These are phyloP conservation scores for Geodia barretti DNA, from an alignment of 37 sponge, comb jelly and placozoan species.

Conservation along the genomic window DNA sequence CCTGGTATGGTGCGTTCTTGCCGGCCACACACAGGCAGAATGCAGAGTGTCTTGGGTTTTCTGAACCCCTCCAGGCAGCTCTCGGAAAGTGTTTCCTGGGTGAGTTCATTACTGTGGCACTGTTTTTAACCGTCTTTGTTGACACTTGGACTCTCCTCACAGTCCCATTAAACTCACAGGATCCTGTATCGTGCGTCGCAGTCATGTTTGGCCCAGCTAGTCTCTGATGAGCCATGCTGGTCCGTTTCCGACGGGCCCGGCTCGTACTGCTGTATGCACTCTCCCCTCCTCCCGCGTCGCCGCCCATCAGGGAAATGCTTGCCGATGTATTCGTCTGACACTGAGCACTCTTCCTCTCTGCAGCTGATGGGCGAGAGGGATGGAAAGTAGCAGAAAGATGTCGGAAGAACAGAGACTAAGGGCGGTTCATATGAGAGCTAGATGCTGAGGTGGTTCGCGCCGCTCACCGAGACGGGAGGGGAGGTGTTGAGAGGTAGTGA, in stretches of 20 bases:
- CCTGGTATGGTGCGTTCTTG: no score
- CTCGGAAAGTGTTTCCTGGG: no score
- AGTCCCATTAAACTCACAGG: constrained; percentile 31
- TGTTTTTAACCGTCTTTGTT: no score
- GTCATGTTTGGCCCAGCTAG: constrained; percentile 86
- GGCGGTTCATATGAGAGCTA: constrained; percentile 2
- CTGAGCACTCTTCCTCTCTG: neutral
- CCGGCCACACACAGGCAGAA: no score
- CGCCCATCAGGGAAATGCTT: neutral
- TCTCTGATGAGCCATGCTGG: constrained; percentile 70
- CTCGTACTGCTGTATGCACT: constrained; percentile 61
- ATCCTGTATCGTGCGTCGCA: constrained; percentile 73
- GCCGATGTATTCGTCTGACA: neutral
- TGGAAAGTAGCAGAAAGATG: neutral
- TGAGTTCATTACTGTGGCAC: no score
- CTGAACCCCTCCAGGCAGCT: no score
- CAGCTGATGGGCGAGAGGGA: neutral
- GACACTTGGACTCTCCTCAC: no score
- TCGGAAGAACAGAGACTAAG: neutral
- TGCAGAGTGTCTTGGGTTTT: no score
- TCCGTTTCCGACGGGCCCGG: constrained; percentile 41
- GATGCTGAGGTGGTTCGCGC: constrained; percentile 3
- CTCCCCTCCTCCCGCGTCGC: constrained; percentile 30
- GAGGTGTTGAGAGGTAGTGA: constrained; percentile 7
- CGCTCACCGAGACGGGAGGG: neutral